These are phyloP conservation scores for Erinaceus europaeus DNA, from an alignment of 2,113 vertebrate genomes.

Conservation along the genomic window DNA sequence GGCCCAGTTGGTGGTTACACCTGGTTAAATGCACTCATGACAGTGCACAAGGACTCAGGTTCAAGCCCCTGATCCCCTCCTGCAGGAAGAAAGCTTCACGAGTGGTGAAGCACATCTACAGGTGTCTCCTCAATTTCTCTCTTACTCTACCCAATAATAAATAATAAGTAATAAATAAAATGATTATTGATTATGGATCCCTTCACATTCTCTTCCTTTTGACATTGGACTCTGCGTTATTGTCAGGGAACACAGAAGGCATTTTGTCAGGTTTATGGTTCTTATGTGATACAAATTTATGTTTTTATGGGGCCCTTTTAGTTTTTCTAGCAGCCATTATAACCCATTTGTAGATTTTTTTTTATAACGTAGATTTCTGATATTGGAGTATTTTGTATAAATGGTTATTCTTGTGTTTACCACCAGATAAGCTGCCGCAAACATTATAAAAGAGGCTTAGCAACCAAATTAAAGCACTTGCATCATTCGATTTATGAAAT, in stretches of 20 bases:
- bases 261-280: not conserved
- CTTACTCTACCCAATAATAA: too few relatives aligned
- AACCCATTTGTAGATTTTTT: not conserved
- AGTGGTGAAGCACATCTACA: too few relatives aligned
- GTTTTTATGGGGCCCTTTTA: slow-evolving; percentile 18
- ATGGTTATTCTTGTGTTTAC: not conserved
- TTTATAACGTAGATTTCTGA: slow-evolving; percentile 32
- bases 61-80: too few relatives aligned
- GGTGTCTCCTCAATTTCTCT: too few relatives aligned
- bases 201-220: not conserved
- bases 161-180: too few relatives aligned
- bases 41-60: too few relatives aligned
- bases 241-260: not conserved
- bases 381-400: slow-evolving; percentile 49
- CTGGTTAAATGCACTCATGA: too few relatives aligned
- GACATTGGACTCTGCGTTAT: not conserved
- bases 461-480: not conserved
- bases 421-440: not conserved
- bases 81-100: too few relatives aligned
- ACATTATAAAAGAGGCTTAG: not conserved
- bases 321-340: not conserved
- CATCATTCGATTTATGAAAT: not conserved
- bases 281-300: slow-evolving; percentile 30
- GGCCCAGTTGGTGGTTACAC: too few relatives aligned
- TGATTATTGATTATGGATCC: not conserved